Conservation (phyloP, 2,113 vertebrate genomes). For the Actinemys pallida region DNA sequence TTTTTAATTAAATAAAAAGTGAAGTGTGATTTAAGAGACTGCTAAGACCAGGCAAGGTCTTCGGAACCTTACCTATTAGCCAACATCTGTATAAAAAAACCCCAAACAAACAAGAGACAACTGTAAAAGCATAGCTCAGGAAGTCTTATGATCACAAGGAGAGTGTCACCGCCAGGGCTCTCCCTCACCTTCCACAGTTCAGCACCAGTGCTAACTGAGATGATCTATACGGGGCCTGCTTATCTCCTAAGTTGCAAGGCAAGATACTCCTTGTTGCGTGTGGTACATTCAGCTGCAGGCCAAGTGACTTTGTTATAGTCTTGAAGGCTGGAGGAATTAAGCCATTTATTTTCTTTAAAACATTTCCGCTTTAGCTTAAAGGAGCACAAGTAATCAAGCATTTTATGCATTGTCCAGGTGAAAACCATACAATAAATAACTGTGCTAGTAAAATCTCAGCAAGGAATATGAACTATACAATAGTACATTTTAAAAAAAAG, state of each 20-base stretch:
- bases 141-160: slow-evolving; percentile 67
- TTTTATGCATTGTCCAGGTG: slow-evolving; percentile 44
- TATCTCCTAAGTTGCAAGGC: slow-evolving; percentile 47
- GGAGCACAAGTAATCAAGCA: slow-evolving; percentile 41
- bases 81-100: slow-evolving; percentile 74
- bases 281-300: slow-evolving; percentile 64
- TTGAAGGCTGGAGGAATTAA: slow-evolving; percentile 50
- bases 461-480: slow-evolving; percentile 60
- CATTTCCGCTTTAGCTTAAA: slow-evolving; percentile 54
- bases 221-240: not conserved
- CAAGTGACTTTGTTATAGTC: slow-evolving; percentile 50
- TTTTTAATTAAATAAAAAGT: slow-evolving; percentile 73
- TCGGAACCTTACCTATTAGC: slow-evolving; percentile 56
- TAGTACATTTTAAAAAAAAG: slow-evolving; percentile 39
- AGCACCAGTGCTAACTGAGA: slow-evolving; percentile 46
- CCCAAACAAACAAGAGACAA: slow-evolving; percentile 64
- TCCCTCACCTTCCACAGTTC: slow-evolving; percentile 59
- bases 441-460: slow-evolving; percentile 76
- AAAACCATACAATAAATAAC: slow-evolving; percentile 75
- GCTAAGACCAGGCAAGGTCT: slow-evolving; percentile 65
- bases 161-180: slow-evolving; percentile 33
- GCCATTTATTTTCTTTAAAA: slow-evolving; percentile 16
- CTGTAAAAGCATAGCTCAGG: slow-evolving; percentile 79
- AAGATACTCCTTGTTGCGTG: slow-evolving; percentile 55
- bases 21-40: slow-evolving; percentile 73